Evolutionary conservation across 2,113 vertebrate genomes (phyloP).

Genomic region (Labrus mixtus): DNA sequence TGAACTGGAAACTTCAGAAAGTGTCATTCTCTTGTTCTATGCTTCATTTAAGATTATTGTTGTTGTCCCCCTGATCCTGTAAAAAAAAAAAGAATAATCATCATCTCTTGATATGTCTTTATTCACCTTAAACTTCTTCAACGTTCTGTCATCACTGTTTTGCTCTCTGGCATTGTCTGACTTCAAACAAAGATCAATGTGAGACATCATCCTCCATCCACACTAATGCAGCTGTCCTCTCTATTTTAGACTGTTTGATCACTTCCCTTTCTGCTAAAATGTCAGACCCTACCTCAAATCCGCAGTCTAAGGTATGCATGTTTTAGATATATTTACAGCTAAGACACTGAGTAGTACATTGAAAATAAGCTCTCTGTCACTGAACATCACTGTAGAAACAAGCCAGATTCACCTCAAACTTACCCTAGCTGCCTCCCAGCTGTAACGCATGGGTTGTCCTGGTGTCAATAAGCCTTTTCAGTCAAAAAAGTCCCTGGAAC

Average conservation of each 20-base stretch:
- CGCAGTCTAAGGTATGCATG: neutral
- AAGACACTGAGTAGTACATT: neutral
- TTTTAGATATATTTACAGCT: constrained; percentile 27
- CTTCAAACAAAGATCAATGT: constrained; percentile 29
- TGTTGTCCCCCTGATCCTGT: constrained; percentile 11
- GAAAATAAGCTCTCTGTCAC: constrained; percentile 27
- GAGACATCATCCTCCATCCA: constrained; percentile 31
- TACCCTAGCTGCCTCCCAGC: neutral
- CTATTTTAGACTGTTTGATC: constrained; percentile 39
- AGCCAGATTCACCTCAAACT: neutral
- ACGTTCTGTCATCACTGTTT: constrained; percentile 12
- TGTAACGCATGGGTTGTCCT: neutral
- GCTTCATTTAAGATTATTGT: neutral
- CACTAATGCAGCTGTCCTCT: constrained; percentile 37
- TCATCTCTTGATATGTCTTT: constrained; percentile 21
- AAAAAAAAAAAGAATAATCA: too few species aligned
- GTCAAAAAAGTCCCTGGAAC: neutral
- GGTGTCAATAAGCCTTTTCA: neutral
- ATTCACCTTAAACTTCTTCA: neutral
- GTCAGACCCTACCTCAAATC: constrained; percentile 34
- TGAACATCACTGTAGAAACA: neutral
- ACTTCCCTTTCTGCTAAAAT: constrained; percentile 22
- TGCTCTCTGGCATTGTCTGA: constrained; percentile 31
- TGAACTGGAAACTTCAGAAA: neutral
- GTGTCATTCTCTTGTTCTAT: neutral